Percentiles rank a stretch among this genome's conserved stretches.
These are phyloP conservation scores for Gavialis gangeticus DNA, from an alignment of 2,113 vertebrate species.

Conservation along the genomic window DNA sequence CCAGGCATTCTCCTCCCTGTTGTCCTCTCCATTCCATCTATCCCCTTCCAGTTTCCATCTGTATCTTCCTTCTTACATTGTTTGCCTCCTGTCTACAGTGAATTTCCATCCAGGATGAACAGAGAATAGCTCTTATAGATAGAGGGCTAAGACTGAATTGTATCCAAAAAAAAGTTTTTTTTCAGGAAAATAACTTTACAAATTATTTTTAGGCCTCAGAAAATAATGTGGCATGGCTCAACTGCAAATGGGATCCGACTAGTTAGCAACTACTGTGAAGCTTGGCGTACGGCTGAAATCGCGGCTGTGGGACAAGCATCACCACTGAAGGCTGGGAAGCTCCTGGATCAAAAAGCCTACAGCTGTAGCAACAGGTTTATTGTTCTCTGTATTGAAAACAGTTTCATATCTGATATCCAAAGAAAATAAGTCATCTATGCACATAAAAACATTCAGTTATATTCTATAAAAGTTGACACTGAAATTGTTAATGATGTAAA, in stretches of 20 bases:
- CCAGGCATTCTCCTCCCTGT: background rate
- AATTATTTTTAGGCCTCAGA: conserved; percentile 88
- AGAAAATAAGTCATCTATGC: conserved; percentile 74
- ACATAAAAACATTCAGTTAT: conserved; percentile 41
- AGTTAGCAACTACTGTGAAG: conserved; percentile 91
- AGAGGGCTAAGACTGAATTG: background rate
- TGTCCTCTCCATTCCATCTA: background rate
- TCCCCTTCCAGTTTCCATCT: background rate
- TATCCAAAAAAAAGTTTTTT: background rate
- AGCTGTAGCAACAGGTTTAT: conserved; percentile 91
- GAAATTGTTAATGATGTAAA: conserved; percentile 82
- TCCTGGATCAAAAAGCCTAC: conserved; percentile 90
- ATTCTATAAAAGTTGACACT: conserved; percentile 69
- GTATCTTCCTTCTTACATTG: background rate
- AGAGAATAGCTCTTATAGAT: background rate
- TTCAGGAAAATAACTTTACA: conserved; percentile 36
- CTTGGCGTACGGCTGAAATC: conserved; percentile 85
- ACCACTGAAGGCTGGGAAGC: conserved; percentile 84
- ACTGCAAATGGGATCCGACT: conserved; percentile 82
- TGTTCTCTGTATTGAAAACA: conserved; percentile 96
- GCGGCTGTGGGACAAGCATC: conserved; percentile 90
- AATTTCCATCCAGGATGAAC: background rate
- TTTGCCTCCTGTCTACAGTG: background rate
- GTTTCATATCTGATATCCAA: conserved; percentile 83
- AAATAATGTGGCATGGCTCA: conserved; percentile 94